Percentiles rank a stretch among this genome's conserved stretches.
Conservation (phyloP, 2,797 vertebrate species). For the Dallia pectoralis region DNA sequence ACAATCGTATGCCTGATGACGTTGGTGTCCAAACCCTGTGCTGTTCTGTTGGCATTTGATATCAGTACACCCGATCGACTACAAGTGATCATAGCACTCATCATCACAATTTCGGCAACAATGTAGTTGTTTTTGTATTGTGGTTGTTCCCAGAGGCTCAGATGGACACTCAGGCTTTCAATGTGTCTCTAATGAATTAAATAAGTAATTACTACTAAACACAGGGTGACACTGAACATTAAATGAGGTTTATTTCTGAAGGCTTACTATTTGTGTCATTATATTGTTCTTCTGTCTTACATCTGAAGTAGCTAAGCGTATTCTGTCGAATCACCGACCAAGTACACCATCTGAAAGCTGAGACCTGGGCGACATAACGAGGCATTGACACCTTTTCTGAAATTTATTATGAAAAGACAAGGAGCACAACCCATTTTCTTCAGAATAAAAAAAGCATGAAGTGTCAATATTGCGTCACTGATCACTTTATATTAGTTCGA, state of each 20-base stretch:
- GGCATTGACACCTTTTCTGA: conserved; percentile 74
- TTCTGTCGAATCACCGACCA: conserved; percentile 83
- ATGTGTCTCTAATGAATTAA: too few species aligned
- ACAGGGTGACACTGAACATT: not conserved
- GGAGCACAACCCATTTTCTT: not conserved
- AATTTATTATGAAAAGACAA: not conserved
- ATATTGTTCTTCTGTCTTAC: conserved; percentile 71
- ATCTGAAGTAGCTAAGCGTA: conserved; percentile 76
- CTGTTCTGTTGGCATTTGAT: too few species aligned
- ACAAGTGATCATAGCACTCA: too few species aligned
- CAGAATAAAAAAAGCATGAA: not conserved
- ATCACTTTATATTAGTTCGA: conserved; percentile 51
- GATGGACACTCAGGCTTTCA: too few species aligned
- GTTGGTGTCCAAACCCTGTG: too few species aligned
- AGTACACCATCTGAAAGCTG: conserved; percentile 79
- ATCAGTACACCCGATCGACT: too few species aligned
- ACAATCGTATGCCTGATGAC: too few species aligned
- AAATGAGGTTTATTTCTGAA: not conserved
- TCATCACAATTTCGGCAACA: too few species aligned
- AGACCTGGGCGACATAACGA: conserved; percentile 76
- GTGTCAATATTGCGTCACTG: not conserved
- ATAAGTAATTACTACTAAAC: not conserved
- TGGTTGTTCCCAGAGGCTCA: too few species aligned
- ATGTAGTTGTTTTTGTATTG: too few species aligned
- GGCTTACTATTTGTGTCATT: conserved; percentile 83